These are phyloP conservation scores for Sakesphorus luctuosus DNA, from an alignment of 2,113 vertebrate genomes.

Conservation along the genomic window DNA sequence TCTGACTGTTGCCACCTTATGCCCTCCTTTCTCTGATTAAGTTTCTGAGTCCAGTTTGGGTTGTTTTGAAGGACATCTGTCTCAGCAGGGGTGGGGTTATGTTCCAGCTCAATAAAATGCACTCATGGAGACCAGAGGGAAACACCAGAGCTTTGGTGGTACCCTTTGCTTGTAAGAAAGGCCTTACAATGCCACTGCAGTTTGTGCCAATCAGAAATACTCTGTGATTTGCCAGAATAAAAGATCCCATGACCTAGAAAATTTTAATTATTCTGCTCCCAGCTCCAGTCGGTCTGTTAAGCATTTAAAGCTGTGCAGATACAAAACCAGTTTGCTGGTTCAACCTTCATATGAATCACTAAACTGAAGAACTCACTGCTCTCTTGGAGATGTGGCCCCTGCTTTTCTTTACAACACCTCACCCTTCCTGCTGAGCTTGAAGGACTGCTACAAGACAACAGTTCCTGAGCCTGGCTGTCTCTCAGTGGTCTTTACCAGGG, in stretches of 20 bases:
- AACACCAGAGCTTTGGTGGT: neutral
- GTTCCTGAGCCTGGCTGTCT: neutral
- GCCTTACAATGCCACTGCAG: neutral
- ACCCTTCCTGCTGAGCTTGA: neutral
- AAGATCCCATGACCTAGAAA: neutral
- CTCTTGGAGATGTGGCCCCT: neutral
- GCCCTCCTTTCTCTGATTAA: neutral
- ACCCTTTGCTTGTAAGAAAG: neutral
- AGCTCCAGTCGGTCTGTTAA: neutral
- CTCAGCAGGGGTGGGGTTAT: neutral
- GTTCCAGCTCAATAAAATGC: neutral
- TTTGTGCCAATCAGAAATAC: neutral
- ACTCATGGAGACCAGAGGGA: neutral
- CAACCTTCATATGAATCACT: neutral
- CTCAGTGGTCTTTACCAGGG: neutral
- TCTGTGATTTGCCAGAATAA: neutral
- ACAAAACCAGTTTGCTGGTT: neutral
- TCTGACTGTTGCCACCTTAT: neutral
- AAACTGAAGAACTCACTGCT: neutral
- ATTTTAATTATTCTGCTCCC: neutral
- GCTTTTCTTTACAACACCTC: neutral
- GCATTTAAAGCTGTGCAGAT: neutral
- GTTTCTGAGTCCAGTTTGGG: neutral
- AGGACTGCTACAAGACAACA: neutral
- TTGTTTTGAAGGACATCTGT: neutral